Conservation (phyloP, 2,888 invertebrate species). For the Deilephila porcellus region DNA sequence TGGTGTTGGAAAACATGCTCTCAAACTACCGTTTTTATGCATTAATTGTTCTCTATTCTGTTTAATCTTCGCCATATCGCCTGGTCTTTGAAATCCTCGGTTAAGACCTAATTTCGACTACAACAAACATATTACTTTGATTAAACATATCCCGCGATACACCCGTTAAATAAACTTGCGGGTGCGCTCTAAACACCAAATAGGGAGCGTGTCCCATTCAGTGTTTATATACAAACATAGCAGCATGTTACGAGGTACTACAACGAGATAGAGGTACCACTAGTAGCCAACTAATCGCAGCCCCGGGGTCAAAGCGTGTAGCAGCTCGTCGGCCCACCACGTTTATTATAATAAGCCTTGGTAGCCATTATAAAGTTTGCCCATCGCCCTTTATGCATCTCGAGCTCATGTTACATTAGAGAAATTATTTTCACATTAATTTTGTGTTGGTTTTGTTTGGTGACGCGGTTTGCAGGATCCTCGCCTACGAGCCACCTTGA, state of each 20-base stretch:
- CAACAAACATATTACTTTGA: not conserved
- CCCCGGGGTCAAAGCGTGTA: conserved; percentile 80
- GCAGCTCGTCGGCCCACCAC: conserved; percentile 70
- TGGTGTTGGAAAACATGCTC: too few relatives aligned
- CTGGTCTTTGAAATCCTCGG: too few relatives aligned
- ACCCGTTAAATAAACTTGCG: not conserved
- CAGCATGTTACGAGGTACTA: conserved; percentile 63
- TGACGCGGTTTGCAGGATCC: conserved; percentile 17
- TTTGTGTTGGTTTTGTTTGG: conserved; percentile 38
- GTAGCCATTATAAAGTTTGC: conserved; percentile 72
- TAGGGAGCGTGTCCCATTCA: conserved; percentile 36
- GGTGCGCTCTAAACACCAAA: conserved; percentile 18
- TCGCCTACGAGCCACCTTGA: conserved; percentile 1
- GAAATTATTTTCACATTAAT: conserved; percentile 64
- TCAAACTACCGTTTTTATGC: too few relatives aligned
- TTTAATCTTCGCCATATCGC: too few relatives aligned
- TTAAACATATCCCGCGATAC: not conserved
- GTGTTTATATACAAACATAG: conserved; percentile 47
- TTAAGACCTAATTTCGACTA: too few relatives aligned
- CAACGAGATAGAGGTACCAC: conserved; percentile 58
- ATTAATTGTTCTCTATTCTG: too few relatives aligned
- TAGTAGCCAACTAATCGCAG: conserved; percentile 79
- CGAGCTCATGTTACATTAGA: conserved; percentile 43
- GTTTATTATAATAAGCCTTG: conserved; percentile 80
- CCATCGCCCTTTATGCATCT: conserved; percentile 67